A percentile compares a stretch with the other conserved stretches of the same genome.
These are phyloP conservation scores for Tetrax tetrax DNA, from an alignment of 2,113 vertebrate species.

Conservation along the genomic window DNA sequence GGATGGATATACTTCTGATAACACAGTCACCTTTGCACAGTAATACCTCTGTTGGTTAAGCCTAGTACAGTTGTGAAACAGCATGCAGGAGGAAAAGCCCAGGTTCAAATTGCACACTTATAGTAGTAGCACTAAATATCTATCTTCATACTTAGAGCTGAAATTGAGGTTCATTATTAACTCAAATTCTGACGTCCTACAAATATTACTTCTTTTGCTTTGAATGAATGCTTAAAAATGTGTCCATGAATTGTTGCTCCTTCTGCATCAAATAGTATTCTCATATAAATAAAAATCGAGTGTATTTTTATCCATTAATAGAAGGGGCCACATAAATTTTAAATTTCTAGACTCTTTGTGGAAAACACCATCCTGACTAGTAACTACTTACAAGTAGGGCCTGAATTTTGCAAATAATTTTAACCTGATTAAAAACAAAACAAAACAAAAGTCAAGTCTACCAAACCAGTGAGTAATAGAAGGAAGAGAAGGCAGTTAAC, in stretches of 20 bases:
- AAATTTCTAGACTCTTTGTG: neutral
- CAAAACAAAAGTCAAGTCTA: neutral
- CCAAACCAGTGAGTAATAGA: neutral
- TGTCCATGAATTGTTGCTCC: neutral
- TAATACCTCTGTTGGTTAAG: neutral
- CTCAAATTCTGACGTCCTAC: neutral
- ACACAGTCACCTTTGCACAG: neutral
- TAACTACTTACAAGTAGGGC: neutral
- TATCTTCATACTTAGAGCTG: neutral
- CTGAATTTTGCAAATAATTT: neutral
- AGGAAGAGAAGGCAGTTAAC: neutral
- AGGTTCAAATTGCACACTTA: neutral
- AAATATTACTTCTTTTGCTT: neutral
- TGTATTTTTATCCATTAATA: neutral
- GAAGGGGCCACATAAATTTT: neutral
- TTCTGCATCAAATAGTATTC: neutral
- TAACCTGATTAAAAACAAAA: neutral
- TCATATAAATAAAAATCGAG: neutral
- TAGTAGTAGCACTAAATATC: neutral
- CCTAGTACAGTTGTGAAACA: neutral
- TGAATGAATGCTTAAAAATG: neutral
- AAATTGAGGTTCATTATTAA: neutral
- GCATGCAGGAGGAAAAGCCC: neutral
- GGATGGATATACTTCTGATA: neutral
- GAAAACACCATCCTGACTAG: neutral